Evolutionary conservation across 2,797 vertebrate genomes (phyloP).

Genomic region (Podarcis lilfordi): DNA sequence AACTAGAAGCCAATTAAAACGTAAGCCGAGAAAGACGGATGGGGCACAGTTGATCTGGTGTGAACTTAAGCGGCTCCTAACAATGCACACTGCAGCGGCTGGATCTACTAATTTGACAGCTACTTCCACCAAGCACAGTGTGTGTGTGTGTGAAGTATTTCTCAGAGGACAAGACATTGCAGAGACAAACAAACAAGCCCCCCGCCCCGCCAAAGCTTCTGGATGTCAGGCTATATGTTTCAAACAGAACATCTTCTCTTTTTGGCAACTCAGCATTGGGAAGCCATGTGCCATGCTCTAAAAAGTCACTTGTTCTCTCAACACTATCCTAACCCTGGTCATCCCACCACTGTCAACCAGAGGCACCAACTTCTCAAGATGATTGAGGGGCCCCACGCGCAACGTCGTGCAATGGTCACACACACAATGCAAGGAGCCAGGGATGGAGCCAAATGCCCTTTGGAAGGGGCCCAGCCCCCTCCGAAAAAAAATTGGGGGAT

Average conservation of each 20-base stretch:
- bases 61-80: conserved; percentile 82
- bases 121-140: conserved; percentile 78
- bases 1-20: conserved; percentile 89
- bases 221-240: neutral
- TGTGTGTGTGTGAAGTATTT: conserved; percentile 27
- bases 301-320: neutral
- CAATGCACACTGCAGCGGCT: conserved; percentile 80
- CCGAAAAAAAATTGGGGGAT: too few relatives aligned
- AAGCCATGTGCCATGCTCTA: neutral
- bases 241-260: conserved; percentile 24
- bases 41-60: conserved; percentile 80
- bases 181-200: conserved; percentile 61
- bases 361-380: too few relatives aligned
- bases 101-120: conserved; percentile 85
- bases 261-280: conserved; percentile 24
- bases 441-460: too few relatives aligned
- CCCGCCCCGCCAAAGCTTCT: conserved; percentile 26
- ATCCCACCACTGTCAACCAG: neutral
- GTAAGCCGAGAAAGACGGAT: conserved; percentile 87
- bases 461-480: too few relatives aligned
- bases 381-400: too few relatives aligned
- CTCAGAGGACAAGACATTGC: conserved; percentile 69
- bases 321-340: neutral
- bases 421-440: too few relatives aligned
- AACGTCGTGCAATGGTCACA: too few relatives aligned